phyloP scores from a whole-genome alignment of 2,113 vertebrate species.

The Enhydra lutris region DNA sequence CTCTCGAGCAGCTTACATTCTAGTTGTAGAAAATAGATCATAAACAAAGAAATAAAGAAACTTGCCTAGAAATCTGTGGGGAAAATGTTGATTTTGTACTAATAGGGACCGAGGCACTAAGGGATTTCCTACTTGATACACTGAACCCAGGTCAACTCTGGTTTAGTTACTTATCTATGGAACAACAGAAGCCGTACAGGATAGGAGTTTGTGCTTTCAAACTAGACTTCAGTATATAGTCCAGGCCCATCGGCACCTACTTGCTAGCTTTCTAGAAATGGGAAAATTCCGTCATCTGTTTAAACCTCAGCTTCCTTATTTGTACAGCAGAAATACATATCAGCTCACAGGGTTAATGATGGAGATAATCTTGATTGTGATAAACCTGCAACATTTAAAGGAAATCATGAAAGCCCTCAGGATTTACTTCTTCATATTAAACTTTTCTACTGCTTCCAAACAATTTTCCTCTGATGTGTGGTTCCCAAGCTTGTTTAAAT shows the following conservation, averaged over 20 bases:
- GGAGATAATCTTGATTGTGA: background rate
- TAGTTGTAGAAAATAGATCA: background rate
- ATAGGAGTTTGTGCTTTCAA: background rate
- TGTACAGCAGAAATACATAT: background rate
- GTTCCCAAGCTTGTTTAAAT: background rate
- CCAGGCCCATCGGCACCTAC: background rate
- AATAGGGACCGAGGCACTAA: background rate
- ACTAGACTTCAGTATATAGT: background rate
- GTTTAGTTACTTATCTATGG: background rate
- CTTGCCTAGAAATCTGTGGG: background rate
- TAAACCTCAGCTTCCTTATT: background rate
- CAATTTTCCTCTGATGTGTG: background rate
- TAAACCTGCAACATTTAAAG: background rate
- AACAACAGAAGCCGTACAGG: background rate
- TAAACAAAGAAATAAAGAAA: background rate
- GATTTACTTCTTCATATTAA: background rate
- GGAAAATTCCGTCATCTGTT: background rate
- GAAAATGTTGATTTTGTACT: background rate
- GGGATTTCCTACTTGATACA: background rate
- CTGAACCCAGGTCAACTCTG: background rate
- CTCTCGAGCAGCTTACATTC: background rate
- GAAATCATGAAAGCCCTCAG: background rate
- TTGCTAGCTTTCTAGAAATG: background rate
- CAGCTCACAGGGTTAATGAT: background rate
- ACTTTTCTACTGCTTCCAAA: background rate